These are phyloP conservation scores for Cheilosia urbana DNA, from an alignment of 2,888 invertebrate species.

Conservation along the genomic window DNA sequence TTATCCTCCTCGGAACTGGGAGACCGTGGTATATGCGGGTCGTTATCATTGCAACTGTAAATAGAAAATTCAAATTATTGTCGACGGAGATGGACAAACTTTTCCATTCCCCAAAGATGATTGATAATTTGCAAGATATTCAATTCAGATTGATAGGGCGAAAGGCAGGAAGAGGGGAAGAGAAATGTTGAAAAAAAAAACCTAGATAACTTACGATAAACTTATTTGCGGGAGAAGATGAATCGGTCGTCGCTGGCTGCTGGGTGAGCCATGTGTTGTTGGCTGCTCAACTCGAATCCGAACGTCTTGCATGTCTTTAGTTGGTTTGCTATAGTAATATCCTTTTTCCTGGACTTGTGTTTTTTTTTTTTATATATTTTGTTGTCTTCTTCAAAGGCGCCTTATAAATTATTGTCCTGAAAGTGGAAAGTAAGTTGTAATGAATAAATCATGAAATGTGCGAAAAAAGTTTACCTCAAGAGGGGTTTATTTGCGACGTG, in stretches of 20 bases:
- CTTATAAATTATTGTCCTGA: slow-evolving; percentile 72
- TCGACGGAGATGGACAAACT: slow-evolving; percentile 35
- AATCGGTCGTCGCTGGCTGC: slow-evolving; percentile 73
- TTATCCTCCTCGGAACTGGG: slow-evolving; percentile 93
- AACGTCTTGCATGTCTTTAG: slow-evolving; percentile 82
- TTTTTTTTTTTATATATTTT: slow-evolving; percentile 2
- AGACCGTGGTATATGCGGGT: slow-evolving; percentile 79
- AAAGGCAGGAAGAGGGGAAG: slow-evolving; percentile 4
- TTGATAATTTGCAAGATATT: slow-evolving; percentile 73
- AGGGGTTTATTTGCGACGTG: slow-evolving; percentile 1
- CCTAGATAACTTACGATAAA: slow-evolving; percentile 78
- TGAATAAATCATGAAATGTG: slow-evolving; percentile 71
- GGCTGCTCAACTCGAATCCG: slow-evolving; percentile 81
- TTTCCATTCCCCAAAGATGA: slow-evolving; percentile 61
- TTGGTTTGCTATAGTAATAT: slow-evolving; percentile 53
- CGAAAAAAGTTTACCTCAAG: slow-evolving; percentile 63
- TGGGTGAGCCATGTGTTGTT: slow-evolving; percentile 77
- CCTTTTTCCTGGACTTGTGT: slow-evolving; percentile 25
- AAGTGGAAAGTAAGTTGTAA: slow-evolving; percentile 46
- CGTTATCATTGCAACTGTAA: slow-evolving; percentile 76
- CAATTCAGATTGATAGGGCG: slow-evolving; percentile 66
- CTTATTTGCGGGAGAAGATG: slow-evolving; percentile 78
- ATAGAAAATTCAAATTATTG: slow-evolving; percentile 38
- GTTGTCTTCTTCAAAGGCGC: slow-evolving; percentile 62
- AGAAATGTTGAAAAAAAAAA: slow-evolving; percentile 22